Base-by-base conservation (phyloP, 2,797 vertebrate genomes). In the Aplochiton taeniatus region DNA sequence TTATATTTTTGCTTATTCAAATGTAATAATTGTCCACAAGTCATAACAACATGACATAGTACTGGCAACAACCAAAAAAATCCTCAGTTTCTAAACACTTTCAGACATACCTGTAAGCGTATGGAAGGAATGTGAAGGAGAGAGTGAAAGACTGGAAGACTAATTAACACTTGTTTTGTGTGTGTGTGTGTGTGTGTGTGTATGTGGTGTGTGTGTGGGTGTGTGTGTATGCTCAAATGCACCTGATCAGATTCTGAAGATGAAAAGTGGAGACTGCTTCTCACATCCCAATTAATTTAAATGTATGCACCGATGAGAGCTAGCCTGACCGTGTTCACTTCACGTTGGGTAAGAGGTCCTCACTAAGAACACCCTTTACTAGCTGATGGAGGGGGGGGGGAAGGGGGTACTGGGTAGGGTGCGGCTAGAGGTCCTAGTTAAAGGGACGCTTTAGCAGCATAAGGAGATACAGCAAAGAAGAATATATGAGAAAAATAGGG, bases 261-360 rank as follows among this genome's bases (percentile, higher is more conserved):
- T 85, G 78, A 88, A 88, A 89, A 86, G 70, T 81, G 78, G 52
- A 73, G 74, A 77, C 83, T 86, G 82, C 74, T 75, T 77, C 74
- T 69, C 75, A 77, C 74, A 59, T 73, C 72, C 79, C 81, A 91
- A 91, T 90, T 90, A 88, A 84, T 83, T 86, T 81, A 85, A 90
- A 89, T 89, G 71, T 83, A 90, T 90, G 88, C 88, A 84, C 77
- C 81, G 80, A 75, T 84, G 71, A 74, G 72, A 78, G 82, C 42
- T 45, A 71, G 66, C 68, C 66, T 81, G 65, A 70, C 77, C 71
- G 73, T 65, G 14, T 75, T 85, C 76, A 70, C 80, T 76, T 73
- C 70, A 83, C 72, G 74, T 57, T n/a, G 44, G 58, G 31, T 72
- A 52, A 64, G 59, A 66, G 70, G 63, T 62, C 50, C 55, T 63